Conservation (phyloP, 2,888 invertebrate genomes). For the Thera britannica region DNA sequence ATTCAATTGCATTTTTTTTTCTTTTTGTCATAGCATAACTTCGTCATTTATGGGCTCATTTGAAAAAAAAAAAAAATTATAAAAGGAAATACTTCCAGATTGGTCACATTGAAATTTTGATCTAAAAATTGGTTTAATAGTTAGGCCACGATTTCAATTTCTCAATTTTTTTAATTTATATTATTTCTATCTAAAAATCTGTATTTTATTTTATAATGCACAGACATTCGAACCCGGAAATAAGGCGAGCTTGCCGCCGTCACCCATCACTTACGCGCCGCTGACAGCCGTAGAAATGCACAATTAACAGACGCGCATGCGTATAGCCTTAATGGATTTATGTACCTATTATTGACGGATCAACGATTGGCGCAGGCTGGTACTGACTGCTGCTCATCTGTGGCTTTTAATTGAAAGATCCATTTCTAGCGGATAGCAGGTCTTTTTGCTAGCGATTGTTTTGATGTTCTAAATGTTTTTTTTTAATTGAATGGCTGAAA, state of each 20-base stretch:
- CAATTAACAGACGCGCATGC: conserved; percentile 71
- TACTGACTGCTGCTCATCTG: conserved; percentile 36
- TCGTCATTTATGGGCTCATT: no score
- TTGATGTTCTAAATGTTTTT: conserved; percentile 34
- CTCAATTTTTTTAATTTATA: no score
- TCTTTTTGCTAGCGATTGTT: conserved; percentile 36
- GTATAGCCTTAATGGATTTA: conserved; percentile 81
- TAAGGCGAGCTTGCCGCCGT: conserved; percentile 13
- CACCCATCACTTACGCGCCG: conserved; percentile 29
- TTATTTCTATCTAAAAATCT: no score
- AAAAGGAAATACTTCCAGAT: no score
- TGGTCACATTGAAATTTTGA: no score
- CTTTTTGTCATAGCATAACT: no score
- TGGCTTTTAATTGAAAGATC: conserved; percentile 72
- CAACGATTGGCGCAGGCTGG: conserved; percentile 74
- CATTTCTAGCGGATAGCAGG: conserved; percentile 53
- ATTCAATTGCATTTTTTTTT: no score
- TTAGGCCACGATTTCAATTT: no score
- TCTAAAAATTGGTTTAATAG: no score
- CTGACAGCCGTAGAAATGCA: conserved; percentile 75
- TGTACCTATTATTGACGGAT: conserved; percentile 82
- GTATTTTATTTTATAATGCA: no score
- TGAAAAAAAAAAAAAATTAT: no score
- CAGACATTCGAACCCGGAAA: conserved; percentile 20
- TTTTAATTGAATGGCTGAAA: conserved; percentile 17